Conservation (phyloP, 2,888 invertebrate genomes). For the Cosmorhoe ocellata region DNA sequence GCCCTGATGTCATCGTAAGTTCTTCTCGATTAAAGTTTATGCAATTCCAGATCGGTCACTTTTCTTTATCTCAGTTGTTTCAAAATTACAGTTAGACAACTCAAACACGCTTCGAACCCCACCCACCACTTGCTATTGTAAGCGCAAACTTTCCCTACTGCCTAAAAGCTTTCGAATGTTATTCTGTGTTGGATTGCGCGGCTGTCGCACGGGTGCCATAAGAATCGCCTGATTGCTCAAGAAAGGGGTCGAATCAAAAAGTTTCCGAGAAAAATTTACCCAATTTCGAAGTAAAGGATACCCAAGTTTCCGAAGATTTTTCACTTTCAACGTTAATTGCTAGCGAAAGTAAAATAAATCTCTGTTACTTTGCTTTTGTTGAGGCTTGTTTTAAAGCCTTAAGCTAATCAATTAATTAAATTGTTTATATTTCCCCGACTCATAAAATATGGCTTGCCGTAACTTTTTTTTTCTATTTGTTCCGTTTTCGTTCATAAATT, state of each 20-base stretch:
- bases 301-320: constrained; percentile 75
- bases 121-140: background rate
- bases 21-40: no score
- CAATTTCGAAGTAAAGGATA: constrained; percentile 71
- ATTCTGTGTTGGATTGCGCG: constrained; percentile 40
- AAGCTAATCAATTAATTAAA: constrained; percentile 77
- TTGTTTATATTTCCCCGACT: constrained; percentile 54
- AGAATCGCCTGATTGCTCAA: constrained; percentile 70
- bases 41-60: no score
- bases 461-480: constrained; percentile 32
- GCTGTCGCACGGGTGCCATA: constrained; percentile 48
- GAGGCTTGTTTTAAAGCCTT: constrained; percentile 65
- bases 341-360: constrained; percentile 78
- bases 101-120: background rate
- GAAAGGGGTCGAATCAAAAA: constrained; percentile 78
- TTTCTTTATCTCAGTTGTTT: background rate
- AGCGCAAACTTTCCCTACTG: constrained; percentile 14
- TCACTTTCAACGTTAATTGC: constrained; percentile 80
- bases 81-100: background rate
- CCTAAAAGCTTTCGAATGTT: constrained; percentile 22
- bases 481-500: constrained; percentile 35
- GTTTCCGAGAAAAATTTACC: constrained; percentile 77
- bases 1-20: no score
- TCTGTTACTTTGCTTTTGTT: constrained; percentile 67
- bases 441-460: constrained; percentile 31